Percentiles rank a stretch among this genome's conserved stretches.
Evolutionary conservation across 2,113 vertebrate genomes (phyloP).

Genomic region (Caranx melampygus): DNA sequence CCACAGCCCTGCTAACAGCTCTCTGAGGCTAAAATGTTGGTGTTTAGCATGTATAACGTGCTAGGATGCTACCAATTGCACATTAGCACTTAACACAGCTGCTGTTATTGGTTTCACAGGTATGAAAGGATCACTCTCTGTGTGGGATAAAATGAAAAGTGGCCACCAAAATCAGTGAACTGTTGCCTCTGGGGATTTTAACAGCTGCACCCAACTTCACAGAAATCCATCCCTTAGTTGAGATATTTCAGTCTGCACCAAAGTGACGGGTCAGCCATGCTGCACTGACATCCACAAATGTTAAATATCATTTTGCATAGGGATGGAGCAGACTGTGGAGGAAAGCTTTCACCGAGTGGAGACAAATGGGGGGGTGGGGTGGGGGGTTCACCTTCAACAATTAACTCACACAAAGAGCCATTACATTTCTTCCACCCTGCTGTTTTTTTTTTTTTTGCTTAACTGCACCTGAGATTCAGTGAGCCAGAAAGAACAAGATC

Average conservation of each 20-base stretch:
- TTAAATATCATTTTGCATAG: neutral
- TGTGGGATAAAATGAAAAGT: too few relatives aligned
- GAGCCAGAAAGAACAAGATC: slow-evolving; percentile 10
- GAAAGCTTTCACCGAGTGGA: neutral
- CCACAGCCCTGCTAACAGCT: neutral
- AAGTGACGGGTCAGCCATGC: neutral
- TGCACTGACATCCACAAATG: neutral
- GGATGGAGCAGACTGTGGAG: neutral
- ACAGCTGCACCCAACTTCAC: neutral
- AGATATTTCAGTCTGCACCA: neutral
- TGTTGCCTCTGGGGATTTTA: too few relatives aligned
- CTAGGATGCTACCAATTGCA: too few relatives aligned
- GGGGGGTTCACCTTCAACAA: neutral
- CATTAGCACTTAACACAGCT: too few relatives aligned
- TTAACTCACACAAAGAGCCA: neutral
- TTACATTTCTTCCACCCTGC: neutral
- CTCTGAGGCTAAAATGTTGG: too few relatives aligned
- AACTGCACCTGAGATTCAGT: slow-evolving; percentile 12
- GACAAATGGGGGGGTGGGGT: slow-evolving; percentile 5
- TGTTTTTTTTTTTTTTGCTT: slow-evolving; percentile 1
- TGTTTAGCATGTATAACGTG: too few relatives aligned
- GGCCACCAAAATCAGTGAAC: too few relatives aligned
- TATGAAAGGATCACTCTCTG: too few relatives aligned
- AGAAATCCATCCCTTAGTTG: neutral
- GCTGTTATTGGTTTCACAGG: too few relatives aligned